Percentiles rank a stretch among this genome's conserved stretches.
Evolutionary conservation across 2,113 vertebrate species (phyloP).

Genomic region (Ceyx melanurus): DNA sequence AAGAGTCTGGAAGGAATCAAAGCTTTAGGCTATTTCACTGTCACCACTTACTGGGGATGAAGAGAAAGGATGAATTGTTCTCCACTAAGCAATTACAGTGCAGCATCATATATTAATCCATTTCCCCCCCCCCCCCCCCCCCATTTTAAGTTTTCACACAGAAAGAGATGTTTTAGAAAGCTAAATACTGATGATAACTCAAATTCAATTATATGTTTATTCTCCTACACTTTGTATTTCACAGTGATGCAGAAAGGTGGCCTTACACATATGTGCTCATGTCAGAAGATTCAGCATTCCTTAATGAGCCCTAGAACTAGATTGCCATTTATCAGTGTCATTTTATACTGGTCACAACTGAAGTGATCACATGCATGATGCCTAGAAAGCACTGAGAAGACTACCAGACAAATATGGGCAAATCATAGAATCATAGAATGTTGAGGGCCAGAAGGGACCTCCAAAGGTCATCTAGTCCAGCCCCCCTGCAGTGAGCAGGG

Average conservation of each 20-base stretch:
- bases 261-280: neutral
- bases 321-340: neutral
- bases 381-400: neutral
- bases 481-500: no score
- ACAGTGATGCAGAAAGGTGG: neutral
- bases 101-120: neutral
- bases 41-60: neutral
- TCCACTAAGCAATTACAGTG: neutral
- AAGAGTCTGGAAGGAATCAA: neutral
- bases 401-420: neutral
- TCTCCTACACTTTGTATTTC: neutral
- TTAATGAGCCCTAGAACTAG: neutral
- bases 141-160: neutral
- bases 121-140: neutral
- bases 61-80: neutral
- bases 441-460: no score
- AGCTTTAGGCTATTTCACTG: neutral
- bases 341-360: neutral
- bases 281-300: neutral
- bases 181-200: neutral
- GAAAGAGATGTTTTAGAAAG: neutral
- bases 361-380: no score
- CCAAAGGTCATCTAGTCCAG: no score
- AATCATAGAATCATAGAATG: no score
- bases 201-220: neutral